Evolutionary conservation across 2,113 vertebrate genomes (phyloP), one percentile per base, ranked within the genome.

Genomic region (Ifrita kowaldi): DNA sequence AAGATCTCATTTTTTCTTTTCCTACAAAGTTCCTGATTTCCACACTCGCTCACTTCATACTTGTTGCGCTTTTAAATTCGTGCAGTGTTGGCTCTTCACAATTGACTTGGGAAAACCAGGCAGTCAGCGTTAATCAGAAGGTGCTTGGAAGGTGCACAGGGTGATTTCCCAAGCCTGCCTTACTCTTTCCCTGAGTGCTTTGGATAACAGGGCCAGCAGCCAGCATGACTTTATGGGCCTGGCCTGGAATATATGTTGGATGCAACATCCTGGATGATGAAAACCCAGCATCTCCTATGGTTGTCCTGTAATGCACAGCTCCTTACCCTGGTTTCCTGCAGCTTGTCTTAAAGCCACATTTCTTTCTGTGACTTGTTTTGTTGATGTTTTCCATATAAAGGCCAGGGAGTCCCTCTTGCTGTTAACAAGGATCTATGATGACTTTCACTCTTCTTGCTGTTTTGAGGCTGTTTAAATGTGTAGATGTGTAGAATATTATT

Each of bases 11-110:
- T 33, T 32, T n/a, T n/a, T 39, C 10, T 57, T 53, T 70, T 27
- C 32, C 28, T n/a, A 4, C 28, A 8, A 62, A 64, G 27, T 17
- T 90, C 42, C 81, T 27, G 3, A 10, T 82, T 52, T 64, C 37
- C 39, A 5, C 16, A 3, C 26, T 84, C 0, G 0, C 49, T 71
- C 24, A 3, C 42, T 76, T 76, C 16, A 16, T 57, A 81, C 74
- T 56, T n/a, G 4, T 57, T 69, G 33, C 33, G 3, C 74, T 75
- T 41, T 9, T 33, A 30, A 39, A 55, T n/a, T 64, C n/a, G 16
- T 6, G 2, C 32, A 42, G 4, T 24, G 0, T 13, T 91, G 82
- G 39, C n/a, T 23, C 1, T 46, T 82, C 16, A 6, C 26, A 18
- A 2, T 21, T 50, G 46, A 9, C 7, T 41, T 21, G 5, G 27